phyloP scores from a whole-genome alignment of 1,140 invertebrate species.

The Mya arenaria region DNA sequence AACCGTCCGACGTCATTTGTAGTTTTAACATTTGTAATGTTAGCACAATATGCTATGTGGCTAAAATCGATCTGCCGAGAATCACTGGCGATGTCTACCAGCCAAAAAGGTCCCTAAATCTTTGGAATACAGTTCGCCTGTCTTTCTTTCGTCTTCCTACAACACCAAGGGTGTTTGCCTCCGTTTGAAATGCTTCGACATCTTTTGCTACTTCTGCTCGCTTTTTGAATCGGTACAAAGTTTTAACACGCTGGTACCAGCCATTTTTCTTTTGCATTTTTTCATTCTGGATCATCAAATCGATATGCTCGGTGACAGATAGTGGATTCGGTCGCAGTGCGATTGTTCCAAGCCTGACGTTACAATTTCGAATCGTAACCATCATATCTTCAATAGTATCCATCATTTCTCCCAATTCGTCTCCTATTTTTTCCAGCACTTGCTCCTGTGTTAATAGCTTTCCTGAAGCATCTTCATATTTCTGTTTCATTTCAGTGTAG shows the following conservation, averaged over 20 bases:
- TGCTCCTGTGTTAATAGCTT: neutral
- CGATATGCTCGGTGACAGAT: neutral
- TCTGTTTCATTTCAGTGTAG: neutral
- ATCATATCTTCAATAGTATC: neutral
- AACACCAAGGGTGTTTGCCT: no score
- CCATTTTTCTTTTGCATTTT: neutral
- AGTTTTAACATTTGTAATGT: no score
- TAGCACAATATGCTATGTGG: no score
- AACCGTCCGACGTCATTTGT: no score
- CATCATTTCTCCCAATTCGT: neutral
- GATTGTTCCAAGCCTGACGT: neutral
- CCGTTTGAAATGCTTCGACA: neutral
- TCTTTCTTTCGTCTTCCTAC: no score
- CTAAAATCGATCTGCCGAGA: no score
- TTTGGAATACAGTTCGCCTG: no score
- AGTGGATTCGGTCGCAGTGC: neutral
- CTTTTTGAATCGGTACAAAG: neutral
- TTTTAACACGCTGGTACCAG: neutral
- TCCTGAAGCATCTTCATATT: neutral
- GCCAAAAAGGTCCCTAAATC: no score
- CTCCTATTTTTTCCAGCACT: neutral
- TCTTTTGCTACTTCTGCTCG: neutral
- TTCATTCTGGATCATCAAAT: conserved; percentile 13
- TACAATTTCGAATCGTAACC: neutral
- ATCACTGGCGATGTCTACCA: no score